Evolutionary conservation across 2,797 vertebrate species (phyloP).

Genomic region (Coregonus ussuriensis): DNA sequence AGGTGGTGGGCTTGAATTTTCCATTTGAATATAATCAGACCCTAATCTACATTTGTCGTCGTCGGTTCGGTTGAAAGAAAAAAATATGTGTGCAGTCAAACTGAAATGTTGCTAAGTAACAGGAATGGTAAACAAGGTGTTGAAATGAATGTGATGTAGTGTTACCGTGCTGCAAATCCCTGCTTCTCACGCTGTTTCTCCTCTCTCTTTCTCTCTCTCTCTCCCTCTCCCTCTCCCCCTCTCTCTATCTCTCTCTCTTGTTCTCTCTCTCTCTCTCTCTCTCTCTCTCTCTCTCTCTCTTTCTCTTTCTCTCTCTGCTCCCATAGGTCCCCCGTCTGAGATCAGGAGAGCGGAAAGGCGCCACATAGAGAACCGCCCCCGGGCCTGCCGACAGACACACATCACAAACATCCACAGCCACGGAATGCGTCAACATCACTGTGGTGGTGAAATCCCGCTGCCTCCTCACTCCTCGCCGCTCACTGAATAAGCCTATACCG

Average conservation of each 20-base stretch:
- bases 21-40: slow-evolving; percentile 73
- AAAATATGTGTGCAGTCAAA: slow-evolving; percentile 71
- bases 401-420: slow-evolving; percentile 67
- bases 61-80: slow-evolving; percentile 50
- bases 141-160: slow-evolving; percentile 74
- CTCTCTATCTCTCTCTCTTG: slow-evolving; percentile 22
- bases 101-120: slow-evolving; percentile 81
- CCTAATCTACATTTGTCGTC: slow-evolving; percentile 74
- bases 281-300: slow-evolving; percentile 69
- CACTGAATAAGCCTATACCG: slow-evolving; percentile 50
- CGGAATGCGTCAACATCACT: slow-evolving; percentile 69
- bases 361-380: slow-evolving; percentile 57
- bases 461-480: slow-evolving; percentile 58
- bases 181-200: slow-evolving; percentile 69
- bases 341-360: slow-evolving; percentile 67
- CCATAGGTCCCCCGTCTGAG: slow-evolving; percentile 70
- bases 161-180: slow-evolving; percentile 62
- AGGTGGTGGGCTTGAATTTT: slow-evolving; percentile 75
- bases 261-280: not conserved
- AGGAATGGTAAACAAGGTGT: slow-evolving; percentile 70
- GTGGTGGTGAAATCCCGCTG: slow-evolving; percentile 66
- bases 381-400: slow-evolving; percentile 62
- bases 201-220: slow-evolving; percentile 50
- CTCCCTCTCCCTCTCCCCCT: not conserved
- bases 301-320: slow-evolving; percentile 38